phyloP scores from a whole-genome alignment of 2,888 invertebrate genomes.

The Mantis religiosa region DNA sequence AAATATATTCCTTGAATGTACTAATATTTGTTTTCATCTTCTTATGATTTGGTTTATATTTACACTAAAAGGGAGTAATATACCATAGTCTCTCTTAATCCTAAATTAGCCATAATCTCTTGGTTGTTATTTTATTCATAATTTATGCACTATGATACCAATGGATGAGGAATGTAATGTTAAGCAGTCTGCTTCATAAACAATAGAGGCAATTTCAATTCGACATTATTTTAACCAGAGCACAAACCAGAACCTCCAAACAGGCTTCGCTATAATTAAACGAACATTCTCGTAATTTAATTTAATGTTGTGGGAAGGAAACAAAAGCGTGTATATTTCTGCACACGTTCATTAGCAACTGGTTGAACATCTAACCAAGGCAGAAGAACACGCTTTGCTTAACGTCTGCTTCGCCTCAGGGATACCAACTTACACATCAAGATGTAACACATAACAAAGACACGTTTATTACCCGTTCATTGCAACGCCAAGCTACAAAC shows the following conservation, averaged over 20 bases:
- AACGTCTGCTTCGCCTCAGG: neutral
- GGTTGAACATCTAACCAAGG: neutral
- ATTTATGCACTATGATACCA: neutral
- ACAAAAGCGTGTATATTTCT: neutral
- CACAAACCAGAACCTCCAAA: neutral
- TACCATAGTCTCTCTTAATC: too few species aligned
- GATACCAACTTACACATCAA: neutral
- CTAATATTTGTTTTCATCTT: too few species aligned
- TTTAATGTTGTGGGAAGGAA: neutral
- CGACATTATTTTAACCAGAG: neutral
- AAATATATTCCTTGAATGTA: too few species aligned
- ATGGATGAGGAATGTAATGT: neutral
- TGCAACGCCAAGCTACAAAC: neutral
- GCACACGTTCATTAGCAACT: neutral
- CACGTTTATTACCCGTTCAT: neutral
- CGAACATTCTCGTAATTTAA: neutral
- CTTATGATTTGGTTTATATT: too few species aligned
- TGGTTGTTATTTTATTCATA: too few species aligned
- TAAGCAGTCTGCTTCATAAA: neutral
- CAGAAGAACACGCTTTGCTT: neutral
- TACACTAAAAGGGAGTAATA: too few species aligned
- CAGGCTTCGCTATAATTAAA: neutral
- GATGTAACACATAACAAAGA: neutral
- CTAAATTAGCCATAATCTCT: too few species aligned
- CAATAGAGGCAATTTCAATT: neutral